Evolutionary conservation across 2,888 invertebrate genomes (phyloP), one percentile per base, ranked within the genome.

Genomic region (Stenotaenia linearis): DNA sequence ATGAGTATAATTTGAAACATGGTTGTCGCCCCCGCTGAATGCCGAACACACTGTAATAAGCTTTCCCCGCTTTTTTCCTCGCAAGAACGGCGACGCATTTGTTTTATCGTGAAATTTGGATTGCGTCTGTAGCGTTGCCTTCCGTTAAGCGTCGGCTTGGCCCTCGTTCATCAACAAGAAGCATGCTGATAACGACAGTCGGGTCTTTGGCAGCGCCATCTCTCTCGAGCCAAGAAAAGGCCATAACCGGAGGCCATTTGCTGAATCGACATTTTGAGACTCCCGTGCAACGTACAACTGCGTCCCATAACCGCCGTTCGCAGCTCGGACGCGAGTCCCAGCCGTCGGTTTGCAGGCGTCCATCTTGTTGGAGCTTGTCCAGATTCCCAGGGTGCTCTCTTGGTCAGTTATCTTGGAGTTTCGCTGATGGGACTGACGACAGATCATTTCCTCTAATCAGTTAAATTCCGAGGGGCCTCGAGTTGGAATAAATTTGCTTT

Each of bases 111-210:
- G 61, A 61, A 61, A 61, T 23, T 61, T 61, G 61, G 61, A 61
- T 61, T 61, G 61, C 61, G 25, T 25, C 61, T 61, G 25, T 61
- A 61, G 61, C 61, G 7, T 25, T 61, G 61, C 61, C 61, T 61
- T 61, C 61, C 61, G 61, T 25, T 61, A 61, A 61, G 61, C 61
- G 61, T 61, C 61, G 61, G 25, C 61, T 61, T 61, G 61, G 25
- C 61, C 61, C 61, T 61, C 61, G 25, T 61, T 61, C 61, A 61
- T 61, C 61, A 61, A 61, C 61, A 61, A 61, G 61, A 61, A 61
- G 61, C 61, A 61, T 61, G 61, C 61, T 61, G 61, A 61, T 61
- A 61, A 61, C 61, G 61, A 61, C 61, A 61, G 61, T 61, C 61
- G 61, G 61, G 61, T 61, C 23, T 61, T 61, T 25, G 61, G 61